Conservation (phyloP, 2,113 vertebrate genomes). For the Cynopterus brachyotis region DNA sequence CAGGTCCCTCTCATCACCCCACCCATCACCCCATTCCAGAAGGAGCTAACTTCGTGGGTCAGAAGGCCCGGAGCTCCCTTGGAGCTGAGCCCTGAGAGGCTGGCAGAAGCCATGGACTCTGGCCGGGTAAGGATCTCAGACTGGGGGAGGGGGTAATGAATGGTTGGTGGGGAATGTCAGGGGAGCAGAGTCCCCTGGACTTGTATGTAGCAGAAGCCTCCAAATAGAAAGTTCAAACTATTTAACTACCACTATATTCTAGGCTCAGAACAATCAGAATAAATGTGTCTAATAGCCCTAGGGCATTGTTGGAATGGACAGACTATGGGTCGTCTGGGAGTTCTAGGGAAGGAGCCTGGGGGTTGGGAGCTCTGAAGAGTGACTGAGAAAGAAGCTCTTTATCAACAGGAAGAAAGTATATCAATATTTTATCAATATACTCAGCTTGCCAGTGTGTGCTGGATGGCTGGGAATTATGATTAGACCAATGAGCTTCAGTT, state of each 20-base stretch:
- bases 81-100: conserved; percentile 81
- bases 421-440: not conserved
- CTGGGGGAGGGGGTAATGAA: not conserved
- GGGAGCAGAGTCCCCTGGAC: not conserved
- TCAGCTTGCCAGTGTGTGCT: not conserved
- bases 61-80: conserved; percentile 47
- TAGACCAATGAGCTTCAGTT: not conserved
- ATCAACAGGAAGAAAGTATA: not conserved
- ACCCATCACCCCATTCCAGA: conserved; percentile 77
- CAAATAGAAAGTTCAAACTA: too few species aligned
- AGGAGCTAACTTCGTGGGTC: conserved; percentile 84
- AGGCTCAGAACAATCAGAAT: not conserved
- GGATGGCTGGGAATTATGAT: not conserved
- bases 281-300: not conserved
- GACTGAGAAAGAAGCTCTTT: not conserved
- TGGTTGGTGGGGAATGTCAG: not conserved
- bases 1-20: not conserved
- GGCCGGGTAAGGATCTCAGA: conserved; percentile 81
- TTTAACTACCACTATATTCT: not conserved
- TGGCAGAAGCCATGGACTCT: conserved; percentile 87
- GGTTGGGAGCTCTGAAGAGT: not conserved
- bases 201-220: not conserved
- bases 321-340: not conserved
- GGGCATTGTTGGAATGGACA: too few species aligned
- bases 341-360: rapidly evolving